Conservation (phyloP, 2,113 vertebrate genomes). For the Fukomys damarensis region DNA sequence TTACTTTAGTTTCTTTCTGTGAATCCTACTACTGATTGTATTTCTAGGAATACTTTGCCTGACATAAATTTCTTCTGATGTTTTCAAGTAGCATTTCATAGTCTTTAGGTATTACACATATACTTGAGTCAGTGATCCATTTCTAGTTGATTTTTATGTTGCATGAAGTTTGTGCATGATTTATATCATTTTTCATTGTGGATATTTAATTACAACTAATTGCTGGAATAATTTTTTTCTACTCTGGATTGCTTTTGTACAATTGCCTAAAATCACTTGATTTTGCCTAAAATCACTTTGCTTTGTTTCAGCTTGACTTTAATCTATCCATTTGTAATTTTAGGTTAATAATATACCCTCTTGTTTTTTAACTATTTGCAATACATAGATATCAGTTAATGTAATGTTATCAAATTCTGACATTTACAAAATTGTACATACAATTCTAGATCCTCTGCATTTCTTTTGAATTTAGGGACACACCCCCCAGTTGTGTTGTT, state of each 20-base stretch:
- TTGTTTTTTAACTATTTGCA: background rate
- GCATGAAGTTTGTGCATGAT: background rate
- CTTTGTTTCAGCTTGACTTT: background rate
- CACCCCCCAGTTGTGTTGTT: too few species aligned
- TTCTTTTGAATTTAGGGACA: background rate
- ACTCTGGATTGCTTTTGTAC: background rate
- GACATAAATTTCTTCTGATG: background rate
- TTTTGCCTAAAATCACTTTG: too few species aligned
- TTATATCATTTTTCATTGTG: background rate
- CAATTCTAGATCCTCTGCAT: background rate
- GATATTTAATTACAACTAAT: background rate
- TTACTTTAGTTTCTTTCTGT: background rate
- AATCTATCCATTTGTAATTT: background rate
- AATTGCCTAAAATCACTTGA: background rate
- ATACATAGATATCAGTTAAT: background rate
- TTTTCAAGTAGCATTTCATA: background rate
- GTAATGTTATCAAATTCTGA: background rate
- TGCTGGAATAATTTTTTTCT: background rate
- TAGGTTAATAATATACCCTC: background rate
- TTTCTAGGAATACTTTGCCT: background rate
- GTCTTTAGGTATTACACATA: background rate
- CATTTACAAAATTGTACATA: background rate
- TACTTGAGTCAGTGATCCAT: background rate
- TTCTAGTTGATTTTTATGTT: background rate
- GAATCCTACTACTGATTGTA: background rate